Percentiles rank a stretch among this genome's conserved stretches.
These are phyloP conservation scores for Meiosimyza platycephala DNA, from an alignment of 2,888 invertebrate genomes.

Conservation along the genomic window DNA sequence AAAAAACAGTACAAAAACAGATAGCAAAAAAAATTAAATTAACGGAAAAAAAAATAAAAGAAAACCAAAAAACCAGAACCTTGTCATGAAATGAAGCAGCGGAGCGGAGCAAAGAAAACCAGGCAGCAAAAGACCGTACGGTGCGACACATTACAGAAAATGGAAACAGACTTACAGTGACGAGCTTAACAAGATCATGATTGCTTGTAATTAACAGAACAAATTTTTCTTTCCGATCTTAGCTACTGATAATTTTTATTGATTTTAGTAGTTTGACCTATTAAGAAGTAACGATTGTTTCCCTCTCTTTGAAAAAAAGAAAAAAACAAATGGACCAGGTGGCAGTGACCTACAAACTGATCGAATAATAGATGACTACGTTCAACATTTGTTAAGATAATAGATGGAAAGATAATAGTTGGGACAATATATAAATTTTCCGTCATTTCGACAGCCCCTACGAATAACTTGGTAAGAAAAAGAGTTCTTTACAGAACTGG, in stretches of 20 bases:
- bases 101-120: constrained; percentile 11
- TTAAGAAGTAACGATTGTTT: too few relatives aligned
- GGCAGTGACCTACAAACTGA: too few relatives aligned
- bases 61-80: constrained; percentile 18
- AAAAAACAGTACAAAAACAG: neutral
- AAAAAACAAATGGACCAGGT: too few relatives aligned
- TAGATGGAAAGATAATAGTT: too few relatives aligned
- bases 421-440: too few relatives aligned
- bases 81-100: constrained; percentile 14
- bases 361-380: too few relatives aligned
- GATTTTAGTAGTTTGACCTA: neutral
- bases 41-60: neutral
- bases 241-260: neutral
- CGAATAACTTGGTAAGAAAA: too few relatives aligned
- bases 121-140: constrained; percentile 1
- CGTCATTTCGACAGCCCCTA: too few relatives aligned
- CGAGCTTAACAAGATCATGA: too few relatives aligned
- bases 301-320: too few relatives aligned
- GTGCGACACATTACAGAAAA: neutral
- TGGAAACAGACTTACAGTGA: neutral
- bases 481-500: too few relatives aligned
- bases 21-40: neutral
- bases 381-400: too few relatives aligned
- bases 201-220: neutral
- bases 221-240: neutral